phyloP scores from a whole-genome alignment of 2,888 invertebrate genomes.

The Leucophora obtusa region DNA sequence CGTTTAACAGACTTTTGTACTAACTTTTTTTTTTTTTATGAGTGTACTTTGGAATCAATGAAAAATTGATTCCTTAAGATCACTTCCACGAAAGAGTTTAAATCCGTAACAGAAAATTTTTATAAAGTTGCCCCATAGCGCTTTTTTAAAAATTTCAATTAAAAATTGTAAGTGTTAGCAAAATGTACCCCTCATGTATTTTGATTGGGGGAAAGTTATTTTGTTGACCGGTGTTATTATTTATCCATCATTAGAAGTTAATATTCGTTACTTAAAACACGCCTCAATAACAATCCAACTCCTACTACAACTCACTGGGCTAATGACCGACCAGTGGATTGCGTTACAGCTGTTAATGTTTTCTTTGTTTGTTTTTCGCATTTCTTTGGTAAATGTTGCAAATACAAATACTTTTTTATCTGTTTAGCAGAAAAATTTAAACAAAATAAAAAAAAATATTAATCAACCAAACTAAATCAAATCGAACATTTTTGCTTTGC shows the following conservation, averaged over 20 bases:
- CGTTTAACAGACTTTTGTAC: too few relatives aligned
- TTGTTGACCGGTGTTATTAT: neutral
- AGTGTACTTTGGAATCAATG: too few relatives aligned
- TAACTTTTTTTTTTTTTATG: too few relatives aligned
- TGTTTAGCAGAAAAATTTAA: neutral
- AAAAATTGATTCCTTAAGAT: too few relatives aligned
- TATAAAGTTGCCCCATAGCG: too few relatives aligned
- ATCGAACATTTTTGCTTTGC: neutral
- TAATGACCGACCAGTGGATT: neutral
- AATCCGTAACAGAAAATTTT: too few relatives aligned
- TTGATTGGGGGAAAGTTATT: too few relatives aligned
- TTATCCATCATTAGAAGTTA: neutral
- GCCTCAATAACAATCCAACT: neutral
- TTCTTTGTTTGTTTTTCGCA: constrained; percentile 2
- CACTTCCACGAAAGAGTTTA: too few relatives aligned
- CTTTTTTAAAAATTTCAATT: too few relatives aligned
- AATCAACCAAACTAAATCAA: neutral
- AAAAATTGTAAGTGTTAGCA: too few relatives aligned
- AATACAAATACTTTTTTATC: neutral
- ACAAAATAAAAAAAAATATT: neutral
- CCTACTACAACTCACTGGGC: neutral
- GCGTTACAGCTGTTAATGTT: neutral
- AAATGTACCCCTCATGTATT: too few relatives aligned
- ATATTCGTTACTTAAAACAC: neutral
- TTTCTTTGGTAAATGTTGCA: constrained; percentile 1